A percentile compares a stretch with the other conserved stretches of the same genome.
phyloP scores from a whole-genome alignment of 1,140 invertebrate genomes.

The Tetramorium alpestre region DNA sequence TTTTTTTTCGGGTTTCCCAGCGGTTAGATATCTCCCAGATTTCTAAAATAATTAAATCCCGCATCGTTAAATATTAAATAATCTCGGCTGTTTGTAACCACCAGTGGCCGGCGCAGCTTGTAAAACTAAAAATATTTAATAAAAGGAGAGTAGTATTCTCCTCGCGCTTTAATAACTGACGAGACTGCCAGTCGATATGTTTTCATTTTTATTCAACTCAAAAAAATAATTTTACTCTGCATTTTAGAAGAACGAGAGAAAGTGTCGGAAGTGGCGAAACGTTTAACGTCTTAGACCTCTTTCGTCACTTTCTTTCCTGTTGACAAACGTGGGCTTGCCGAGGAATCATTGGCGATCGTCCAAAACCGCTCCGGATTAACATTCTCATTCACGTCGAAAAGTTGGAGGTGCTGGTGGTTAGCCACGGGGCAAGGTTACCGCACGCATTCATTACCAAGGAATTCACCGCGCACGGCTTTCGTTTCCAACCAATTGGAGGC shows the following conservation, averaged over 20 bases:
- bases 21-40: not conserved
- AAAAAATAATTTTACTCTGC: not conserved
- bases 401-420: conserved; percentile 36
- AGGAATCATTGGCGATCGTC: conserved; percentile 74
- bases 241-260: not conserved
- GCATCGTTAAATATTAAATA: conserved; percentile 34
- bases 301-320: conserved; percentile 59
- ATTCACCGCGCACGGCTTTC: conserved; percentile 10
- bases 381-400: conserved; percentile 70
- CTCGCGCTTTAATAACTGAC: not conserved
- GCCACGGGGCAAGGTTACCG: conserved; percentile 33
- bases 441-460: conserved; percentile 33
- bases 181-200: not conserved
- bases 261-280: conserved; percentile 43
- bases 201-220: not conserved
- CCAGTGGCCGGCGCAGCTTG: too few relatives aligned
- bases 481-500: not conserved
- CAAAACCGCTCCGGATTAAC: conserved; percentile 78
- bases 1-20: conserved; percentile 11
- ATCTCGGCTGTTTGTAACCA: not conserved
- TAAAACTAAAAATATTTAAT: not conserved
- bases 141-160: not conserved
- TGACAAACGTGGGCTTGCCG: conserved; percentile 57
- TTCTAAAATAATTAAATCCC: conserved; percentile 66
- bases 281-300: conserved; percentile 51